Evolutionary conservation across 2,113 vertebrate species (phyloP), one percentile per base, ranked within the genome.

Genomic region (Pseudorhombus dupliciocellatus): DNA sequence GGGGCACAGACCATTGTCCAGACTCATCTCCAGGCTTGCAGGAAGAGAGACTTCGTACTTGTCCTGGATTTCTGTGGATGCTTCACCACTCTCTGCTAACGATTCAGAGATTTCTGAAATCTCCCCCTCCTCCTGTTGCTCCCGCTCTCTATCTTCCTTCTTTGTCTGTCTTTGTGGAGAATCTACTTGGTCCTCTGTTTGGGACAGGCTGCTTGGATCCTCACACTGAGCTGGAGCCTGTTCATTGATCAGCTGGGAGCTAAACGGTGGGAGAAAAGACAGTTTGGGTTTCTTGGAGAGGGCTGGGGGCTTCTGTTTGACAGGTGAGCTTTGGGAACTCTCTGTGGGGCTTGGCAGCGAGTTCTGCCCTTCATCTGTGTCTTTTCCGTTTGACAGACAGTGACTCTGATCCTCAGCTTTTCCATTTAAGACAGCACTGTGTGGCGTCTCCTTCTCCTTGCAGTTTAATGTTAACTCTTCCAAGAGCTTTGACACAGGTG

Each of bases 251-350:
- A 70, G 40, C 6, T 84, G 77, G 5, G 75, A 25, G 65, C 5
- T 67, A 30, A 79, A 50, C 72, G 92, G 90, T 75, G 93, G 92
- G 71, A 95, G 70, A 1, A 95, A 90, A 28, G 93, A 91, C 67
- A 98, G 90, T 91, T 94, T 96, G 90, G 97, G 97, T 84, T 98
- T 99, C 93, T 97, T 98, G 69, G 94, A 95, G 84, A 95, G 78
- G 56, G 92, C 93, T 70, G 97, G 96, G 5, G 97, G 97, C 72
- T 94, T 97, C 86, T 94, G 96, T 93, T 93, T 94, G 81, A 92
- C 87, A 16, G 93, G 91, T 21, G 85, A 52, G 77, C 81, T 86
- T 56, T 70, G 91, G 25, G 85, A 52, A 75, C 80, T 86, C 62
- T 71, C 85, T 68, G 80, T 66, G 2, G 88, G 84, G 73, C 64